Evolutionary conservation across 2,113 vertebrate species (phyloP).

Genomic region (Pan troglodytes): NHGRI_mPanTro3-v2.1_pri NC_072404.2:170034501-170035000

Average conservation of each 20-base stretch:
- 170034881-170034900: neutral
- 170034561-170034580: neutral
- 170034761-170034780: neutral
- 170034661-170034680: fast-evolving
- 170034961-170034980: neutral
- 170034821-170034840: neutral
- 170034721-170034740: neutral
- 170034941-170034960: neutral
- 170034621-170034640: too few relatives aligned
- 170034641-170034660: too few relatives aligned
- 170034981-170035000: neutral
- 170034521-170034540: neutral
- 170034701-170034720: fast-evolving
- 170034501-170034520: neutral
- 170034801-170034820: neutral
- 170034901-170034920: neutral
- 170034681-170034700: fast-evolving
- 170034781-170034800: neutral
- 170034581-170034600: neutral
- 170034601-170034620: fast-evolving
- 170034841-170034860: neutral
- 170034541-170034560: neutral
- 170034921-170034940: neutral
- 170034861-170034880: neutral
- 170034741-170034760: too few relatives aligned